Base-by-base conservation (phyloP, 2,797 vertebrate species). In the Tauraco hartlaubi region DNA sequence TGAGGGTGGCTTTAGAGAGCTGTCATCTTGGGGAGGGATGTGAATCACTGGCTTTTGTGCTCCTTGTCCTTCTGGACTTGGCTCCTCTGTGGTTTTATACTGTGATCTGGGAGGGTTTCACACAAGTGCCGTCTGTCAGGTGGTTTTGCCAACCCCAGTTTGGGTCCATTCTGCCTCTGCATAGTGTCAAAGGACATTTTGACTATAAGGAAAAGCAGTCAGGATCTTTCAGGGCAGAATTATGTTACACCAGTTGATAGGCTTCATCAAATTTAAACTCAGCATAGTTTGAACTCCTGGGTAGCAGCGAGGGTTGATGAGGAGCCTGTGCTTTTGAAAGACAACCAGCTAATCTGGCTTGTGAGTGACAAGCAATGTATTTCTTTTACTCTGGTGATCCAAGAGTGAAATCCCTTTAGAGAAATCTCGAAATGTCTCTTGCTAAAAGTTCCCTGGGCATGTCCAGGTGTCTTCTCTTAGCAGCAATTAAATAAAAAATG, bases 341-440 rank as follows among this genome's bases (percentile, higher is more conserved):
- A 6, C 17, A 69, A 0, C 6, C 15, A 33, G 11, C 39, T 28
- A 1, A 11, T 6, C 6, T 37, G 15, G 7, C 20, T n/a, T 56
- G 44, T 39, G 26, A 25, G 23, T 31, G 41, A 20, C 37, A 43
- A 12, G 3, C 28, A 15, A 23, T 25, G 59, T 28, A 12, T 62
- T 66, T 58, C 79, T 93, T 66, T 87, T 62, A 15, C 73, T 92
- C 83, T 78, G 64, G 61, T 87, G 54, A 29, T 48, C 62, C 31
- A 25, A 43, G 46, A 86, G 74, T 87, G 75, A 91, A 94, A 87
- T 66, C 64, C 43, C 44, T 61, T 82, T 79, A 58, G 52, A 59
- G 17, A 87, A 84, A 15, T 16, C 7, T 8, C 26, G 81, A 72
- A 1, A 2, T 22, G 55, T 78, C 52, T 77, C 22, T 18, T 10